Evolutionary conservation across 1,140 invertebrate genomes (phyloP), one percentile per base, ranked within the genome.

Genomic region (Parasteatoda tepidariorum): DNA sequence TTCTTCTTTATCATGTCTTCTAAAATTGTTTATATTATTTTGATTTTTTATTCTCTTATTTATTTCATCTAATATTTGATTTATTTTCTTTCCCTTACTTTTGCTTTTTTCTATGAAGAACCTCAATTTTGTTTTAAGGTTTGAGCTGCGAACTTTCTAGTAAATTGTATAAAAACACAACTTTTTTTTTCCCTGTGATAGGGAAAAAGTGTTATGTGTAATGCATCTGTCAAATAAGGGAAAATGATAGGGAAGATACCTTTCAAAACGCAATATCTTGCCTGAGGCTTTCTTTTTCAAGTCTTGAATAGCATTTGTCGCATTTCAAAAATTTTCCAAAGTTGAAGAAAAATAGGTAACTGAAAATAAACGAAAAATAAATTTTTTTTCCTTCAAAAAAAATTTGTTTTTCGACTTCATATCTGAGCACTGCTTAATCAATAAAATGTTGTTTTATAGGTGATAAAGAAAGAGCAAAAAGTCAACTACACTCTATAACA

Each of bases 101-200:
- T 61, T 61, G 59, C 59, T 61, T 61, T 13, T 61, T 24, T 61
- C 22, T 26, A 6, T 4, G 59, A 24, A 61, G 22, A 24, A 24
- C 5, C 5, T 11, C 18, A 6, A 4, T 34, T 33, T 66, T 3
- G 31, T 66, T 33, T n/a, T 64, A 3, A 7, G 24, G 26, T 68
- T 68, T 68, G 28, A 24, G 38, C 24, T 26, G 22, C 15, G 15
- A 61, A 28, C 30, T 61, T 54, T n/a, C n/a, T 34, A 24, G 71
- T 24, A 59, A 74, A 74, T 48, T 74, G 71, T 74, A 74, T 74
- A 74, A 74, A 74, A 74, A 74, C 71, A 74, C 55, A 38, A 34
- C 55, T 38, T 28, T 57, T 24, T 24, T 59, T 48, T 33, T 38
- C 31, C 55, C 30, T 30, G 68, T 26, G 34, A 24, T 31, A 15